Percentiles rank a stretch among this genome's conserved stretches.
Evolutionary conservation across 2,113 vertebrate genomes (phyloP).

Genomic region (Pungitius pungitius): DNA sequence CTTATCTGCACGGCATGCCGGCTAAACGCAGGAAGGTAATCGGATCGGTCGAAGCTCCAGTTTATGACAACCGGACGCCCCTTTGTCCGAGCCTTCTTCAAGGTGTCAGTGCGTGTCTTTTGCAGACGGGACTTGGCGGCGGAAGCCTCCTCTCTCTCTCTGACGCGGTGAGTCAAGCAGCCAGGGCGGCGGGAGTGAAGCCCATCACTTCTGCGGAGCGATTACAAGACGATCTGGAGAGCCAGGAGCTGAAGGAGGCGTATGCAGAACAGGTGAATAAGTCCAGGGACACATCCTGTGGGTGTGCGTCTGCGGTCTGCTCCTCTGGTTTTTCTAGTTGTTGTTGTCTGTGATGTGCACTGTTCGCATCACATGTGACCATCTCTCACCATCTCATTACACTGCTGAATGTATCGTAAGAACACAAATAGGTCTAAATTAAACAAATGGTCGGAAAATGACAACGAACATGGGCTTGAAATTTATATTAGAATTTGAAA

Average conservation of each 20-base stretch:
- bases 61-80: accelerated
- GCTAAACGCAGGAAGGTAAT: constrained; percentile 92
- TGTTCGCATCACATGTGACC: no score
- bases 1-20: constrained; percentile 93
- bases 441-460: not conserved
- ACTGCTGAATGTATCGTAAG: not conserved
- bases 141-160: constrained; percentile 88
- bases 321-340: not conserved
- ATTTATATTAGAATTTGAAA: not conserved
- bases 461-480: not conserved
- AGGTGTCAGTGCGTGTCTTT: constrained; percentile 9
- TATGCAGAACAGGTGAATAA: constrained; percentile 86
- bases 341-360: not conserved
- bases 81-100: not conserved
- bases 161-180: constrained; percentile 89
- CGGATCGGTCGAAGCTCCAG: not conserved
- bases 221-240: constrained; percentile 85
- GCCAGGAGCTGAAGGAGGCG: constrained; percentile 84
- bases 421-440: not conserved
- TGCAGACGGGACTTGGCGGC: constrained; percentile 87
- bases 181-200: constrained; percentile 83
- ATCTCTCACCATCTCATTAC: not conserved
- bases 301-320: not conserved
- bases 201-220: constrained; percentile 84
- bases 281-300: not conserved